Evolutionary conservation across 2,888 invertebrate species (phyloP), one percentile per base, ranked within the genome.

Genomic region (Drosophila formosana): DNA sequence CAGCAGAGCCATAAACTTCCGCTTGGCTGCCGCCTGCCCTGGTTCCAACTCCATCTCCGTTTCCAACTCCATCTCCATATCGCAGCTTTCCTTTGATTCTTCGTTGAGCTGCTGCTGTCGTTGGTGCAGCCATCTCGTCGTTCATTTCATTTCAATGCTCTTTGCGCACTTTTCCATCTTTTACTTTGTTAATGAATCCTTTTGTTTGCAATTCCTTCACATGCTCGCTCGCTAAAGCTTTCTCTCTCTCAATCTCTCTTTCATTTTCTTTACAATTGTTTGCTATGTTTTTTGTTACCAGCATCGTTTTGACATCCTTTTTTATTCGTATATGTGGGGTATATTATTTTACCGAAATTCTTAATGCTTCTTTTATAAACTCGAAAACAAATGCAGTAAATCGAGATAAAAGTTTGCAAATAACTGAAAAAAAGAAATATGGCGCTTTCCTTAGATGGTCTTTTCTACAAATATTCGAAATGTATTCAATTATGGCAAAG

Each of bases 171-270:
- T 81, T 73, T 68, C 64, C 88, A 78, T 83, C 81, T 82, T 82
- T 85, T 86, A 82, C 80, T 88, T 78, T 88, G 86, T 88, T 86
- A 83, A 86, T 83, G 83, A 83, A 88, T 80, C 75, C 80, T 86
- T 78, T 88, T 88, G 83, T 83, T 81, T 69, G 76, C 72, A 75
- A 73, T 81, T 71, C 68, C 85, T 80, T 70, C 65, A 66, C 75
- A 68, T 60, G 62, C 45, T 56, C 18, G 18, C 18, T 18, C 51
- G 63, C 52, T 50, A 23, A 13, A 37, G 37, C 37, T 3, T 11
- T 34, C 34, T 18, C 53, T 26, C 11, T 34, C 13, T 26, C 0
- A 4, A 30, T n/a, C 39, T 34, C 7, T 18, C 7, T 28, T 32
- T 47, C 64, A 18, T 61, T 58, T 37, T 11, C 28, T 11, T 9